Conservation (phyloP, 2,888 invertebrate species). For the Lysandra coridon region DNA sequence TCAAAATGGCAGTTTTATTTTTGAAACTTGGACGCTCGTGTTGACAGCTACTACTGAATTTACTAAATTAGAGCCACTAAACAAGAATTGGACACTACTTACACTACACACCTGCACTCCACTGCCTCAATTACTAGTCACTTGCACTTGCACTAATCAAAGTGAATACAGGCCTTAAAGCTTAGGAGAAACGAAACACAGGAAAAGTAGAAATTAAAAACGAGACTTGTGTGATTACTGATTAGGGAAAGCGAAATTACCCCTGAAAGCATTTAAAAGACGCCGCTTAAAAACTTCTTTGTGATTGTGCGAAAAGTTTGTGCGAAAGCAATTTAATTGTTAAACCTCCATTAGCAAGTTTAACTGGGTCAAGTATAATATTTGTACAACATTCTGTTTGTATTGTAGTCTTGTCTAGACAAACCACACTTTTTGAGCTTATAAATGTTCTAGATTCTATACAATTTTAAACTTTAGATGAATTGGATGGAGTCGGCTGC, state of each 20-base stretch:
- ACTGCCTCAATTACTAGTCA: no score
- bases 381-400: neutral
- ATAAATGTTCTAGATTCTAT: neutral
- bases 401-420: neutral
- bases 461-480: no score
- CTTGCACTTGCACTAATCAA: no score
- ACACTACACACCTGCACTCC: no score
- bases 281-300: slow-evolving; percentile 14
- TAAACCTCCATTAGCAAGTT: slow-evolving; percentile 5
- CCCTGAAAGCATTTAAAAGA: neutral
- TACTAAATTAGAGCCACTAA: no score
- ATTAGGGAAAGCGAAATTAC: slow-evolving; percentile 7
- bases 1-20: no score
- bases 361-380: slow-evolving; percentile 13
- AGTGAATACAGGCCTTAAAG: no score
- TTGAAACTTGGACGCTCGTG: no score
- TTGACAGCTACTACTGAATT: no score
- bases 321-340: slow-evolving; percentile 5
- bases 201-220: neutral
- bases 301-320: slow-evolving; percentile 7
- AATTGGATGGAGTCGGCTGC: no score
- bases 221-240: neutral
- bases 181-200: neutral
- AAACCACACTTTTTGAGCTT: neutral
- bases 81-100: no score